A percentile compares a stretch with the other conserved stretches of the same genome.
Evolutionary conservation across 2,113 vertebrate species (phyloP).

Genomic region (Glareola pratincola): DNA sequence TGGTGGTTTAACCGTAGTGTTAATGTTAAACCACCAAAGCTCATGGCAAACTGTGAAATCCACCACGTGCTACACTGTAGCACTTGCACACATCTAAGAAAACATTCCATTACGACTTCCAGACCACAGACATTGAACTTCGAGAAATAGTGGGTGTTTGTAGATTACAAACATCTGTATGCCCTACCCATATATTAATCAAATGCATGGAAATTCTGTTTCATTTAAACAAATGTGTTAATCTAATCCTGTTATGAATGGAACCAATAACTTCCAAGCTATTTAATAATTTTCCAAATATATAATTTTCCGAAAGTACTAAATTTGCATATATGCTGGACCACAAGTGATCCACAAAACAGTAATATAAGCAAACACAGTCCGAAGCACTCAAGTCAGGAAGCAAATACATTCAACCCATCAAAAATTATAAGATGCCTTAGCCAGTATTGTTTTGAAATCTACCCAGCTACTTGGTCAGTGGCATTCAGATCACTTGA

Average conservation of each 20-base stretch:
- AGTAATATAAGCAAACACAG: neutral
- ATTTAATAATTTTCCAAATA: neutral
- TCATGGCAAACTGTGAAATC: neutral
- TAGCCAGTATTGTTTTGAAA: neutral
- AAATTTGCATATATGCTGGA: neutral
- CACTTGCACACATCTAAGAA: neutral
- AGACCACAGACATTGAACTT: neutral
- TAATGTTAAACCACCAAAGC: neutral
- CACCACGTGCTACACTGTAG: neutral
- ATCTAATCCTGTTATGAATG: neutral
- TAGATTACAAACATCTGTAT: neutral
- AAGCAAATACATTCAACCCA: neutral
- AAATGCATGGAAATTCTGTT: neutral
- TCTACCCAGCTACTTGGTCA: neutral
- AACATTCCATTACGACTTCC: neutral
- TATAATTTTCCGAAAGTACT: neutral
- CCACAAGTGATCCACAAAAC: neutral
- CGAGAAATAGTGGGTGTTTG: neutral
- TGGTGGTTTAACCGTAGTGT: accelerated
- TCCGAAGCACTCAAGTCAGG: neutral
- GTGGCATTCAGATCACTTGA: neutral
- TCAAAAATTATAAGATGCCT: neutral
- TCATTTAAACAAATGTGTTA: neutral
- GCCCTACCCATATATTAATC: neutral
- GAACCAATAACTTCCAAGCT: neutral